Percentiles rank a stretch among this genome's conserved stretches.
These are phyloP conservation scores for Andrena marginata DNA, from an alignment of 2,888 invertebrate genomes.

Conservation along the genomic window DNA sequence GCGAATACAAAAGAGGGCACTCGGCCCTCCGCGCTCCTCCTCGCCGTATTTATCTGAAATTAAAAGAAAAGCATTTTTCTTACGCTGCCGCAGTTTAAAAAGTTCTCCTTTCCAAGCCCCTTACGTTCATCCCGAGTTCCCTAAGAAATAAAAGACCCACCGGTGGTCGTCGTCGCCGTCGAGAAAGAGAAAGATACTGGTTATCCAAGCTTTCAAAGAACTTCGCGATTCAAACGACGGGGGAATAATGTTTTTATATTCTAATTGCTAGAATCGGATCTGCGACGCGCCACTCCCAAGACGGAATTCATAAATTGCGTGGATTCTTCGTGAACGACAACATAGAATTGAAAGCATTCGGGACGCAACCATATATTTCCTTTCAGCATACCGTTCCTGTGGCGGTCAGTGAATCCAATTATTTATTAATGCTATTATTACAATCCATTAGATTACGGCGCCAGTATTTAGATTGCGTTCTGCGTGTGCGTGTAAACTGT, in stretches of 20 bases:
- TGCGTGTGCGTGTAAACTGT: conserved; percentile 29
- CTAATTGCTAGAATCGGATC: conserved; percentile 67
- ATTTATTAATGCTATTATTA: conserved; percentile 41
- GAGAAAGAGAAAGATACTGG: conserved; percentile 68
- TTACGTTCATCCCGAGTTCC: conserved; percentile 57
- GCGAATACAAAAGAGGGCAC: conserved; percentile 64
- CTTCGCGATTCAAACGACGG: conserved; percentile 80
- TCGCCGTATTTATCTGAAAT: conserved; percentile 72
- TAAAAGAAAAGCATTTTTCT: conserved; percentile 73
- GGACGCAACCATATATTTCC: background rate
- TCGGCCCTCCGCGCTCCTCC: conserved; percentile 50
- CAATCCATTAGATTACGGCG: conserved; percentile 43
- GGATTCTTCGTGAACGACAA: background rate
- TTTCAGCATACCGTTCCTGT: background rate
- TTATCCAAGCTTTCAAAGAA: conserved; percentile 81
- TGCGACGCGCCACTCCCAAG: conserved; percentile 17
- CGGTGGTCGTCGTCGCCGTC: conserved; percentile 21
- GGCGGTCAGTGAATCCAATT: conserved; percentile 3
- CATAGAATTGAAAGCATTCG: background rate
- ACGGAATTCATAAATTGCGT: conserved; percentile 25
- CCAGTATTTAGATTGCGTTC: conserved; percentile 31
- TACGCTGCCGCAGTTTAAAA: conserved; percentile 73
- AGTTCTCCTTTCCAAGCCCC: conserved; percentile 75
- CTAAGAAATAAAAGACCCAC: conserved; percentile 70
- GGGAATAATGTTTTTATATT: conserved; percentile 82